These are phyloP conservation scores for Acanthosepion lycidas DNA, from an alignment of 2,888 invertebrate genomes.

Conservation along the genomic window DNA sequence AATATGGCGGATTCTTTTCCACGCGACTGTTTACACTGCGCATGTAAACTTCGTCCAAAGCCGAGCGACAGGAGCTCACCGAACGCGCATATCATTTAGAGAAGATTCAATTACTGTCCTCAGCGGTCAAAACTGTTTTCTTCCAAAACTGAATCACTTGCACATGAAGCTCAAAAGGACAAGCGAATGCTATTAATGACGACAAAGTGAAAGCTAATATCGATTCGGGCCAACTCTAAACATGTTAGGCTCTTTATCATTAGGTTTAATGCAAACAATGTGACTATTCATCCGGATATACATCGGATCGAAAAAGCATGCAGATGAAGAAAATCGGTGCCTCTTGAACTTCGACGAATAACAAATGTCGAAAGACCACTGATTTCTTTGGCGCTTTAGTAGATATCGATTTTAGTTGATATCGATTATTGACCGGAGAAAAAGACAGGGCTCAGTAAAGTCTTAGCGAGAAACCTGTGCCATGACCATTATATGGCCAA, in stretches of 20 bases:
- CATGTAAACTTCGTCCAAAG: not conserved
- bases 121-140: not conserved
- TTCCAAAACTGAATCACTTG: not conserved
- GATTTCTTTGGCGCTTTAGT: not conserved
- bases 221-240: not conserved
- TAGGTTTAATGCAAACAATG: constrained; percentile 33
- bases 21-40: not conserved
- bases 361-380: not conserved
- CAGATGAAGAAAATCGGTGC: not conserved
- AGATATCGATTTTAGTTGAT: not conserved
- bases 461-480: not conserved
- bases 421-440: not conserved
- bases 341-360: not conserved
- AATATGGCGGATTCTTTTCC: not conserved
- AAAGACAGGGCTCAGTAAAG: not conserved
- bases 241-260: not conserved
- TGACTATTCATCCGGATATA: not conserved
- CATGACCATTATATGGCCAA: not conserved
- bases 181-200: not conserved
- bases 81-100: not conserved
- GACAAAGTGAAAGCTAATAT: not conserved
- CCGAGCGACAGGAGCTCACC: not conserved
- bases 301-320: not conserved
- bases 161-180: not conserved
- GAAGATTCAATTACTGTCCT: not conserved